Evolutionary conservation across 2,888 invertebrate species (phyloP), one percentile per base, ranked within the genome.

Genomic region (Caenorhabditis sinica): DNA sequence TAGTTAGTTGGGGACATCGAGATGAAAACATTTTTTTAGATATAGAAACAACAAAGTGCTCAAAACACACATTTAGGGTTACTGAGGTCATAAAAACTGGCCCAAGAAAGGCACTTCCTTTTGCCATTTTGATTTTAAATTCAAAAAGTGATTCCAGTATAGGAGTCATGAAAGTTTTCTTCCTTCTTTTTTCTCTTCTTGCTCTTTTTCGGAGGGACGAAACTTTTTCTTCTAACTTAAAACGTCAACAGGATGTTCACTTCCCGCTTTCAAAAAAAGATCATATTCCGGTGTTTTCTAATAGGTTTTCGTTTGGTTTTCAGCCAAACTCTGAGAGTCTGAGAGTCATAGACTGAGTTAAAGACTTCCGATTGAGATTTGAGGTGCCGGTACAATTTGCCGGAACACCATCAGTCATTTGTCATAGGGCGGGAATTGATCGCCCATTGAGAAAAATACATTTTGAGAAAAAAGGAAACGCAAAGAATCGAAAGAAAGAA

Each of bases 161-260:
- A n/a, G 23, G 11, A 9, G 25, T 45, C 25, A 11, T 23, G 49
- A 45, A 65, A 45, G 66, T 45, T 66, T 66, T 45, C 51, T 73
- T 61, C 33, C 40, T 53, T 9, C 51, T 36, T 63, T 23, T 25
- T 53, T 11, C n/a, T 40, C 30, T 49, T 43, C 17, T 20, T 15
- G 3, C 53, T 43, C 43, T 33, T 30, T 68, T 75, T 75, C 45
- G 60, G 20, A 28, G 65, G 28, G n/a, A 3, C 36, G 13, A 66
- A 56, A 58, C 43, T 51, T 30, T 49, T 33, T 23, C 17, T 25
- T 13, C 8, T 23, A 28, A 13, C 17, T 33, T 23, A 36, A 69
- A 71, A 20, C 63, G 71, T 79, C 80, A 80, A 80, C 80, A 80
- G 80, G 66, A 80, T 80, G 72, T 40, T 58, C 63, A 73, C 72